These are phyloP conservation scores for Spodoptera littoralis DNA, from an alignment of 2,888 invertebrate species.

Conservation along the genomic window DNA sequence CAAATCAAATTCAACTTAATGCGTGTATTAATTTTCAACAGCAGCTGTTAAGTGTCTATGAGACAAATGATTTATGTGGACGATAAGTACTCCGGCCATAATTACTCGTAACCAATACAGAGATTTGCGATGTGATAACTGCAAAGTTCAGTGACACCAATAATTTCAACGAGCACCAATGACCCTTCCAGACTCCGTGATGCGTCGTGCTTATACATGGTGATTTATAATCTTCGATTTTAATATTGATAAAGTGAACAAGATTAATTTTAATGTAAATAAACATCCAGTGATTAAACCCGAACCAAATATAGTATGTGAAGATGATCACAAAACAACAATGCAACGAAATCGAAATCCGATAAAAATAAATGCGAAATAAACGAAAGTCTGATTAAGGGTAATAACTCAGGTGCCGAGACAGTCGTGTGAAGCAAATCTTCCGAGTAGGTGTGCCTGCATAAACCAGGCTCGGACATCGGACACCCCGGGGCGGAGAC, in stretches of 20 bases:
- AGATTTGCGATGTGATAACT: slow-evolving; percentile 62
- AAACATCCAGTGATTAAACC: slow-evolving; percentile 8
- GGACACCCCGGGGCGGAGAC: slow-evolving; percentile 75
- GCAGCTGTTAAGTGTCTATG: slow-evolving; percentile 68
- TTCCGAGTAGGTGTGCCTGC: slow-evolving; percentile 69
- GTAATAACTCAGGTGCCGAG: slow-evolving; percentile 72
- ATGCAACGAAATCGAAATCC: slow-evolving; percentile 58
- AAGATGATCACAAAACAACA: slow-evolving; percentile 38
- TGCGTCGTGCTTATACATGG: slow-evolving; percentile 14
- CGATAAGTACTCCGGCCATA: slow-evolving; percentile 69
- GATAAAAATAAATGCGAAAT: slow-evolving; percentile 64
- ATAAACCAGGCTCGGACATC: slow-evolving; percentile 75
- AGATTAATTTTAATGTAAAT: slow-evolving; percentile 21
- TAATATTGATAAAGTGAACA: slow-evolving; percentile 21
- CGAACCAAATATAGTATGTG: slow-evolving; percentile 21
- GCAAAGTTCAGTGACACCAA: slow-evolving; percentile 58
- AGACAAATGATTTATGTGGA: slow-evolving; percentile 74
- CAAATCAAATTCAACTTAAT: slow-evolving; percentile 79
- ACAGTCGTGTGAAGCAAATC: slow-evolving; percentile 72
- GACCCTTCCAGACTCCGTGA: slow-evolving; percentile 19
- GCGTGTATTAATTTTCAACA: slow-evolving; percentile 72
- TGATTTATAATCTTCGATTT: slow-evolving; percentile 35
- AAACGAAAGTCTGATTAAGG: slow-evolving; percentile 67
- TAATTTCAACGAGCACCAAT: slow-evolving; percentile 31
- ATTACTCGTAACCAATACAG: slow-evolving; percentile 66